Conservation (phyloP, 2,113 vertebrate species). For the zebrafish (Danio rerio) region GRCz12tu NC_133181.1:27702001-27702500, state of each 20-base stretch:
- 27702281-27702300: slow-evolving; percentile 87
- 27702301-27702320: slow-evolving; percentile 87
- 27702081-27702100: no score
- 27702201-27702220: slow-evolving; percentile 90
- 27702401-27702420: slow-evolving; percentile 71
- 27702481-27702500: slow-evolving; percentile 97
- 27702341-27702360: neutral
- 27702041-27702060: no score
- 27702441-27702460: slow-evolving; percentile 91
- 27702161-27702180: slow-evolving; percentile 17
- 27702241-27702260: slow-evolving; percentile 93
- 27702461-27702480: slow-evolving; percentile 94
- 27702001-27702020: no score
- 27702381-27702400: neutral
- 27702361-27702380: neutral
- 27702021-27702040: no score
- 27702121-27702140: no score
- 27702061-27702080: no score
- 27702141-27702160: no score
- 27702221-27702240: slow-evolving; percentile 91
- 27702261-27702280: slow-evolving; percentile 97
- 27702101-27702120: no score
- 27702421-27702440: slow-evolving; percentile 98
- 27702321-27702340: neutral
- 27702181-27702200: slow-evolving; percentile 83